These are phyloP conservation scores for Torymus tubicola DNA, from an alignment of 2,888 invertebrate species.

Conservation along the genomic window DNA sequence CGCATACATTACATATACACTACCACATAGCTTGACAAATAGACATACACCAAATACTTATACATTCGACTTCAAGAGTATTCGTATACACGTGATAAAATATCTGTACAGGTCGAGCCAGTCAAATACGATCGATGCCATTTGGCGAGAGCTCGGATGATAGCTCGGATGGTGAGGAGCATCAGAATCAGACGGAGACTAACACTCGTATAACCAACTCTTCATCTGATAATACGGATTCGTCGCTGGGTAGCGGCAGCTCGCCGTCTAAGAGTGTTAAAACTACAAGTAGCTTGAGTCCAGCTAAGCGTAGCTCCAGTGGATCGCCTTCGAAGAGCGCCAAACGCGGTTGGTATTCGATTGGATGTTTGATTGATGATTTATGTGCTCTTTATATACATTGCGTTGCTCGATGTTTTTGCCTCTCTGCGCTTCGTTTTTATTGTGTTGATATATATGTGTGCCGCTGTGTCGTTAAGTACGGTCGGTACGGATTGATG, in stretches of 20 bases:
- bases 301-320: conserved; percentile 89
- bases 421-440: no score
- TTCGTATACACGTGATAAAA: no score
- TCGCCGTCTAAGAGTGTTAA: conserved; percentile 92
- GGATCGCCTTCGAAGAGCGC: conserved; percentile 90
- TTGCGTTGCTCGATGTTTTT: neutral
- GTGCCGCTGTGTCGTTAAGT: no score
- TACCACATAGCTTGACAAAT: no score
- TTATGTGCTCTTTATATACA: conserved; percentile 17
- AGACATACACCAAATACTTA: no score
- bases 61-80: no score
- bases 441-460: no score
- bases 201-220: conserved; percentile 77
- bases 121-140: conserved; percentile 96
- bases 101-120: conserved; percentile 81
- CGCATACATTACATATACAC: no score
- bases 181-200: conserved; percentile 78
- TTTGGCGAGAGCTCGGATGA: conserved; percentile 97
- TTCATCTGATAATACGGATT: conserved; percentile 79
- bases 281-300: conserved; percentile 90
- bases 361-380: no score
- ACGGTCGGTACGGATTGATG: no score
- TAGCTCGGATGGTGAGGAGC: conserved; percentile 93
- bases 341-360: conserved; percentile 82
- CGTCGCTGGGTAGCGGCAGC: conserved; percentile 83